These are phyloP conservation scores for Ceratina japonica DNA, from an alignment of 1,140 invertebrate genomes.

Conservation along the genomic window DNA sequence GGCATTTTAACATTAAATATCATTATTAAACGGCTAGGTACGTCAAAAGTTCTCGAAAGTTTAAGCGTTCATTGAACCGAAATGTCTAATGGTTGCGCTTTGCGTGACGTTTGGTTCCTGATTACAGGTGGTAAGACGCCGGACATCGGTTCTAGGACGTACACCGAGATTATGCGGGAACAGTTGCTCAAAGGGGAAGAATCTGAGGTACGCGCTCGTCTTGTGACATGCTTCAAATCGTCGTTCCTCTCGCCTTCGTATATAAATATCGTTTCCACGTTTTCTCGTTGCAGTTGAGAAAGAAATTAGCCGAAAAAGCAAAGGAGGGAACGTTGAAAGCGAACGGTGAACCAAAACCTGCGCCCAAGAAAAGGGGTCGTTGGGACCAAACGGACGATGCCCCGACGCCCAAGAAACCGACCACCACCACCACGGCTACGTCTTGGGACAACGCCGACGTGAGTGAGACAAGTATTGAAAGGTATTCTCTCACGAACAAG, in stretches of 20 bases:
- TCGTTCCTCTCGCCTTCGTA: too few relatives aligned
- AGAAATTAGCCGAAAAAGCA: conserved; percentile 94
- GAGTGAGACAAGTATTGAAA: conserved; percentile 57
- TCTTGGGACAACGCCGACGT: conserved; percentile 87
- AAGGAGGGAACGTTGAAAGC: conserved; percentile 95
- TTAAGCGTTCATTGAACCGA: conserved; percentile 57
- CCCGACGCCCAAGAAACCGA: conserved; percentile 88
- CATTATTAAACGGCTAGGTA: conserved; percentile 67
- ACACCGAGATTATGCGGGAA: conserved; percentile 98
- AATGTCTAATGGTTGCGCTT: conserved; percentile 76
- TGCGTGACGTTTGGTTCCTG: conserved; percentile 79
- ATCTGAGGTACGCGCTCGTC: conserved; percentile 88
- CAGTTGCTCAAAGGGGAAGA: conserved; percentile 93
- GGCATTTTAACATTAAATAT: conserved; percentile 68
- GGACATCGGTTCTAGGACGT: conserved; percentile 95
- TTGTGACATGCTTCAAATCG: too few relatives aligned
- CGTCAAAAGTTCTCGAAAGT: conserved; percentile 61
- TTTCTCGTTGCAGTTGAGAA: conserved; percentile 83
- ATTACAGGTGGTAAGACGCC: conserved; percentile 98
- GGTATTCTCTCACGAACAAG: neutral
- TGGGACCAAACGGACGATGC: conserved; percentile 96
- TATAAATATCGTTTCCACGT: neutral
- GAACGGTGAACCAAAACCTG: conserved; percentile 87
- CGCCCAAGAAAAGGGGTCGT: conserved; percentile 91
- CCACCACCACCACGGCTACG: conserved; percentile 83